Base-by-base conservation (phyloP, 2,797 vertebrate species). In the Mormyrops attenuatus region DNA sequence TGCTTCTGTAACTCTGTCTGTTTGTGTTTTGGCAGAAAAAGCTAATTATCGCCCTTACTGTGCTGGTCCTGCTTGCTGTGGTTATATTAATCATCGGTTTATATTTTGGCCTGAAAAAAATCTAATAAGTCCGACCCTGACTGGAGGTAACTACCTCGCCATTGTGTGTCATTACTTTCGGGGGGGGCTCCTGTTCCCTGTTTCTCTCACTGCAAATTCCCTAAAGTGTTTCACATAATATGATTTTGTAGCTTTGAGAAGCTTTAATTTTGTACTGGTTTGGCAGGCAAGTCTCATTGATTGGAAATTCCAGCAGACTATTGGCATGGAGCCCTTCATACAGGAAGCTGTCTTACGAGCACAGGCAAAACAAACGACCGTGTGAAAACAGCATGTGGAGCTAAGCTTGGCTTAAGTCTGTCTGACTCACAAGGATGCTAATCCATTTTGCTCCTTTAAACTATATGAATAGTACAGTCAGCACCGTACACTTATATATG, bases 41-140 rank as follows among this genome's bases (percentile, higher is more conserved):
- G 92, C 96, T 97, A 92, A 96, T 98, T 93, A 94, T 98, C 93
- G 95, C 96, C 89, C 94, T 96, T 89, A 95, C 96, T 92, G 92
- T 95, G 60, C 91, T 98, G 95, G 95, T 95, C 93, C 94, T 97
- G 92, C 92, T 97, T 92, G 96, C 96, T 89, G 90, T 98, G 92
- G 93, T 98, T 91, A 96, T 95, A 92, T 96, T 99, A 92, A 97
- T 98, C 91, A 94, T 98, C 91, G 97, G 98, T 91, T 95, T 98
- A 91, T 97, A 97, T 91, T 96, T 98, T 47, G 97, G 97, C 94
- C 93, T 97, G 93, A 94, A 91, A 89, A 95, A 96, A 93, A 93
- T 95, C 89, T 93, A 91, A 88, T 96, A 95, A 96, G 90, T 87
- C 38, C 90, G 34, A 8, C 77, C 85, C 47, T 55, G 90, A 90